phyloP scores from a whole-genome alignment of 2,797 vertebrate species.

The Danio albolineatus region DNA sequence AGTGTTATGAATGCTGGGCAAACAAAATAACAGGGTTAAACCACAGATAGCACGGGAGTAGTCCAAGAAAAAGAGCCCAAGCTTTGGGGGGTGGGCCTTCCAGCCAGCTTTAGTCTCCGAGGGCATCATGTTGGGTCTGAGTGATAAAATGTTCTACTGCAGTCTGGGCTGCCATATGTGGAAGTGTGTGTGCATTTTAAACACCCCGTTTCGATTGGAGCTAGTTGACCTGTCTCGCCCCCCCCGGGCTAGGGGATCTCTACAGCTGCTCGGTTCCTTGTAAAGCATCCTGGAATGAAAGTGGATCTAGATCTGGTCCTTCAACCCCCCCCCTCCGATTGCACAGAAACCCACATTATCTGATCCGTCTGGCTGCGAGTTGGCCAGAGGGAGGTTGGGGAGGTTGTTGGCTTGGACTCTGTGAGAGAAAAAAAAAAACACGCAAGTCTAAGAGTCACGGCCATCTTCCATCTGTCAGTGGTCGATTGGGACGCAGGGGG shows the following conservation, averaged over 20 bases:
- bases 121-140: constrained; percentile 52
- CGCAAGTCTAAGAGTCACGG: constrained; percentile 79
- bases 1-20: constrained; percentile 40
- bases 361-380: constrained; percentile 50
- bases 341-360: constrained; percentile 35
- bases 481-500: constrained; percentile 82
- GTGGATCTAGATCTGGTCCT: constrained; percentile 40
- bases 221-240: constrained; percentile 38
- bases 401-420: constrained; percentile 55
- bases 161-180: constrained; percentile 43
- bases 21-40: constrained; percentile 52
- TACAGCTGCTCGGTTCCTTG: constrained; percentile 27
- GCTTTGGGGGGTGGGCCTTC: constrained; percentile 17
- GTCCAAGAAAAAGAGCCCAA: constrained; percentile 43
- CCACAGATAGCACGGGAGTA: constrained; percentile 43
- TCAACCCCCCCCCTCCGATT: constrained; percentile 2
- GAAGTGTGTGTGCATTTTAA: constrained; percentile 16
- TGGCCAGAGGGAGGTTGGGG: constrained; percentile 33
- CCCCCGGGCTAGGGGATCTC: constrained; percentile 23
- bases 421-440: constrained; percentile 62
- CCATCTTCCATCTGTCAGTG: constrained; percentile 90
- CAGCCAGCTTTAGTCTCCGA: constrained; percentile 39
- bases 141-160: constrained; percentile 56
- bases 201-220: constrained; percentile 13
- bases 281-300: constrained; percentile 24